These are phyloP conservation scores for Sylvia atricapilla DNA, from an alignment of 2,113 vertebrate genomes.

Conservation along the genomic window DNA sequence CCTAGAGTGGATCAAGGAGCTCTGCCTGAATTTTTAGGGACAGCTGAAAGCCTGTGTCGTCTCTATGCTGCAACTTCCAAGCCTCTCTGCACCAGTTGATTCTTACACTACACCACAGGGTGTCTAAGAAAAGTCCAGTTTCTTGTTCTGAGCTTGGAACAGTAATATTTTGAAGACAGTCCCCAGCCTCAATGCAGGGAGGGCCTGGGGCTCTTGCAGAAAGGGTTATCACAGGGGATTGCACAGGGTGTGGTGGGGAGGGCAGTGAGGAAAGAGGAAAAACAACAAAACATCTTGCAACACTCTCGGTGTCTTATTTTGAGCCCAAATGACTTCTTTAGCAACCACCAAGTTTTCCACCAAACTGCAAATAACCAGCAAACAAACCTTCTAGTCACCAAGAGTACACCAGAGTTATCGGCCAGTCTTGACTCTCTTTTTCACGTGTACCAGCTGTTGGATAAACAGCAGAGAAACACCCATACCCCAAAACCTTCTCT, in stretches of 20 bases:
- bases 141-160: background rate
- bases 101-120: background rate
- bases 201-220: background rate
- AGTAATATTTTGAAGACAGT: background rate
- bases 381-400: background rate
- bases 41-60: background rate
- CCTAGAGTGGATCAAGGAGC: background rate
- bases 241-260: background rate
- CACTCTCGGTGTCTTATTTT: background rate
- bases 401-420: background rate
- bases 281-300: slow-evolving; percentile 32
- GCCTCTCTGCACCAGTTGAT: background rate
- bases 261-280: slow-evolving; percentile 20
- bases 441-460: background rate
- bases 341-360: background rate
- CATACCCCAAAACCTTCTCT: background rate
- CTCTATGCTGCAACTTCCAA: background rate
- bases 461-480: background rate
- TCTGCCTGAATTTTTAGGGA: background rate
- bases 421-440: background rate
- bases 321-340: background rate
- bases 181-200: background rate
- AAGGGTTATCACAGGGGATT: background rate
- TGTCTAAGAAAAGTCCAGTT: background rate
- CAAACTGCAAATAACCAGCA: background rate